Conservation (phyloP, 2,888 invertebrate genomes). For the Ecliptopera silaceata region DNA sequence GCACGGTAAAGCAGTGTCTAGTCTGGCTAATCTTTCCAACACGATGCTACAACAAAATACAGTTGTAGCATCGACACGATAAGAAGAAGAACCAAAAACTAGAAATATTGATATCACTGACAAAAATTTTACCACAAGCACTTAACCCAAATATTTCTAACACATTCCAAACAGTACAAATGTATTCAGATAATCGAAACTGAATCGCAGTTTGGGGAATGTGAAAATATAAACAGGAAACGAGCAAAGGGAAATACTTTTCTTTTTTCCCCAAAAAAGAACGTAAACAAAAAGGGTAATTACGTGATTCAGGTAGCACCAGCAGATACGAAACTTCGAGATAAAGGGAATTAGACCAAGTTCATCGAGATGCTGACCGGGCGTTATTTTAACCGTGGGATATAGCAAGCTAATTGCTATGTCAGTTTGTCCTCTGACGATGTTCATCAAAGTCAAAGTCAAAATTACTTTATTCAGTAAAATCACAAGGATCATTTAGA, state of each 20-base stretch:
- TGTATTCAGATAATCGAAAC: constrained; percentile 30
- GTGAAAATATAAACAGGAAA: constrained; percentile 36
- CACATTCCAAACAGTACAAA: constrained; percentile 13
- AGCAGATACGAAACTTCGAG: constrained; percentile 30
- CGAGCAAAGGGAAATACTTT: constrained; percentile 41
- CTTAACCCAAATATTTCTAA: background rate
- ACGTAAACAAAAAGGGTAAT: constrained; percentile 52
- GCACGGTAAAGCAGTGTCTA: too few relatives aligned
- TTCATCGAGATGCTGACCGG: background rate
- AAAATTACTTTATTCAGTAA: too few relatives aligned
- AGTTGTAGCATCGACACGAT: too few relatives aligned
- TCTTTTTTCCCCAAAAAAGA: constrained; percentile 38
- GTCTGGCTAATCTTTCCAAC: too few relatives aligned
- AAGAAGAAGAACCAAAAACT: too few relatives aligned
- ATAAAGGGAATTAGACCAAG: constrained; percentile 29
- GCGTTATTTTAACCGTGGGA: background rate
- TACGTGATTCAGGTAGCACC: constrained; percentile 35
- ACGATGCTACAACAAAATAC: too few relatives aligned
- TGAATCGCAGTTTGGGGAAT: constrained; percentile 27
- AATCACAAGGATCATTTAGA: too few relatives aligned
- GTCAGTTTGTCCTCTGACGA: too few relatives aligned
- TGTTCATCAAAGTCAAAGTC: too few relatives aligned
- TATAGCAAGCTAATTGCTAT: too few relatives aligned
- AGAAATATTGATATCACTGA: too few relatives aligned
- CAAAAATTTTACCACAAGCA: too few relatives aligned